These are phyloP conservation scores for Hippocampus mohnikei DNA, from an alignment of 2,113 vertebrate species.

Conservation along the genomic window DNA sequence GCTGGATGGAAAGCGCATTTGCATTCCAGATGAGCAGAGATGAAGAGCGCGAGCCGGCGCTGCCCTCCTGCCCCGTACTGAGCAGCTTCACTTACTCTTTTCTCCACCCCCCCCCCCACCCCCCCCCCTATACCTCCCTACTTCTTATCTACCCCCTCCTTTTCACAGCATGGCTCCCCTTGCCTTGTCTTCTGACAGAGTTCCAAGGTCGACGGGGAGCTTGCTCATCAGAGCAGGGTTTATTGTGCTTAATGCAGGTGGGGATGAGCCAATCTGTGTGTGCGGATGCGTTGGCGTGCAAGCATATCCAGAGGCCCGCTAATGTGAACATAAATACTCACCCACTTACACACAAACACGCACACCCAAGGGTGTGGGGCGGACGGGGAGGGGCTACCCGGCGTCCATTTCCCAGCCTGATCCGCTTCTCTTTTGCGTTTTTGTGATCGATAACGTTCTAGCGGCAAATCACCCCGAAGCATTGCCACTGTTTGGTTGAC, in stretches of 20 bases:
- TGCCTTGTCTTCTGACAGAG: constrained; percentile 70
- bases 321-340: constrained; percentile 9
- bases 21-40: constrained; percentile 70
- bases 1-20: constrained; percentile 67
- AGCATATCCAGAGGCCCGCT: constrained; percentile 29
- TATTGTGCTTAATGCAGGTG: constrained; percentile 54
- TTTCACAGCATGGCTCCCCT: constrained; percentile 57
- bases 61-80: constrained; percentile 60
- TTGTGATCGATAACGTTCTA: constrained; percentile 68
- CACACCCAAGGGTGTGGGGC: constrained; percentile 30
- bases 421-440: constrained; percentile 68
- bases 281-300: constrained; percentile 17
- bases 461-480: constrained; percentile 63
- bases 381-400: neutral
- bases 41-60: constrained; percentile 49
- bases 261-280: constrained; percentile 62
- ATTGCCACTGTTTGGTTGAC: constrained; percentile 52
- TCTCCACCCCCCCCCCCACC: constrained; percentile 21
- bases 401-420: constrained; percentile 54
- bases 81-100: constrained; percentile 44
- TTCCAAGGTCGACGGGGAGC: constrained; percentile 68
- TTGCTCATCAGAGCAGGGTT: constrained; percentile 69
- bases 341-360: constrained; percentile 18
- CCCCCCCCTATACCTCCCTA: constrained; percentile 42
- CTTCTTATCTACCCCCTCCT: constrained; percentile 43